A percentile compares a stretch with the other conserved stretches of the same genome.
Conservation (phyloP, 1,140 invertebrate species). For the Zophobas atratus region DNA sequence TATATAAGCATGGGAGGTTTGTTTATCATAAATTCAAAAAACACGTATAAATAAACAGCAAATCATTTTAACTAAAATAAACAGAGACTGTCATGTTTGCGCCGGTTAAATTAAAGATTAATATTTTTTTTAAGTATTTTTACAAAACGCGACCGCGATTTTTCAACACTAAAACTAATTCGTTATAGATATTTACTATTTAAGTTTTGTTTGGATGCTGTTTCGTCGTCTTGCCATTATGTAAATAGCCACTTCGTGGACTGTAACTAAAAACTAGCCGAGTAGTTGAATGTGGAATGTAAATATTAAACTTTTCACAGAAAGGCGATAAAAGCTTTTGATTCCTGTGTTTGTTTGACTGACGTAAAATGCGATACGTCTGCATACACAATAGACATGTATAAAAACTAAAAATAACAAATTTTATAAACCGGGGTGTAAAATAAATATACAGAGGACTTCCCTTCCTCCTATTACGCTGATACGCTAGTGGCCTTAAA, state of each 20-base stretch:
- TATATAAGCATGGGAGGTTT: conserved; percentile 27
- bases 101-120: background rate
- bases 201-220: background rate
- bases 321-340: conserved; percentile 50
- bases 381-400: conserved; percentile 11
- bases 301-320: conserved; percentile 53
- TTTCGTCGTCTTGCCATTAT: conserved; percentile 46
- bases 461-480: too few species aligned
- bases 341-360: conserved; percentile 38
- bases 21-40: conserved; percentile 27
- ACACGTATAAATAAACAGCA: conserved; percentile 28
- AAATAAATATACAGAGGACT: conserved; percentile 1
- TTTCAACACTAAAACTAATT: too few species aligned
- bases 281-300: conserved; percentile 47
- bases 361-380: conserved; percentile 39
- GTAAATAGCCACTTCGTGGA: conserved; percentile 47
- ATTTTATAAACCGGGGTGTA: conserved; percentile 12
- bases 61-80: conserved; percentile 19
- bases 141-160: too few species aligned
- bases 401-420: conserved; percentile 34
- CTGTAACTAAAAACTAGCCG: conserved; percentile 30
- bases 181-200: too few species aligned
- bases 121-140: background rate
- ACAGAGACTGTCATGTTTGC: background rate
- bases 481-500: too few species aligned